Percentiles rank a stretch among this genome's conserved stretches.
Conservation (phyloP, 2,888 invertebrate genomes). For the Charanyca ferruginea region DNA sequence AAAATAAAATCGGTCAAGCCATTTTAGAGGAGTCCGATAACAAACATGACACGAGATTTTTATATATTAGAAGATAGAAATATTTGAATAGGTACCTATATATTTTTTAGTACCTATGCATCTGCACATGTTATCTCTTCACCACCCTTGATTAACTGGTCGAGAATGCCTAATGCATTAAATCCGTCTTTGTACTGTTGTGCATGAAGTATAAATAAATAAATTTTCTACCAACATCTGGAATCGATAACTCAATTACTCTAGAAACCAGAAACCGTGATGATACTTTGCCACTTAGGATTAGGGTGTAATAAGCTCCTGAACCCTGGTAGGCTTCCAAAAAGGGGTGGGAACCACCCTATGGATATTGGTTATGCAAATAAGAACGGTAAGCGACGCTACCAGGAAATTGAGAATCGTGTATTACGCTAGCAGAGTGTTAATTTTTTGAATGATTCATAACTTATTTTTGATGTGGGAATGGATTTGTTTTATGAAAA, state of each 20-base stretch:
- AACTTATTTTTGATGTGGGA: slow-evolving; percentile 16
- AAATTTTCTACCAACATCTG: neutral
- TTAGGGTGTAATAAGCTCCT: slow-evolving; percentile 44
- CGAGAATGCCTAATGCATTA: too few relatives aligned
- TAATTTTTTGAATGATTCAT: slow-evolving; percentile 54
- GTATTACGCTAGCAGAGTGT: slow-evolving; percentile 40
- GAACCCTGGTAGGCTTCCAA: slow-evolving; percentile 28
- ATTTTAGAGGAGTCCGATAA: too few relatives aligned
- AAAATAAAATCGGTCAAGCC: too few relatives aligned
- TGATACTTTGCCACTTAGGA: slow-evolving; percentile 41
- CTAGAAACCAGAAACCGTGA: slow-evolving; percentile 23
- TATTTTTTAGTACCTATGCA: too few relatives aligned
- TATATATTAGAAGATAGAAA: too few relatives aligned
- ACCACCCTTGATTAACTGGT: too few relatives aligned
- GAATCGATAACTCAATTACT: slow-evolving; percentile 23
- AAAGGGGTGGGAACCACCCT: slow-evolving; percentile 48
- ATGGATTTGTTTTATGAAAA: neutral
- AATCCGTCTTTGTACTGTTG: too few relatives aligned
- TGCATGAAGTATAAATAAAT: too few relatives aligned
- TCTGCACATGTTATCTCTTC: too few relatives aligned
- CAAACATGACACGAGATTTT: too few relatives aligned
- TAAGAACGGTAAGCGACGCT: slow-evolving; percentile 45
- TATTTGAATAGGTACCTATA: too few relatives aligned
- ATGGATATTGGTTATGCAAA: slow-evolving; percentile 65
- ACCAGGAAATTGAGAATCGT: slow-evolving; percentile 60